Percentiles rank a stretch among this genome's conserved stretches.
Conservation (phyloP, 1,140 invertebrate genomes). For the Euura lappo region DNA sequence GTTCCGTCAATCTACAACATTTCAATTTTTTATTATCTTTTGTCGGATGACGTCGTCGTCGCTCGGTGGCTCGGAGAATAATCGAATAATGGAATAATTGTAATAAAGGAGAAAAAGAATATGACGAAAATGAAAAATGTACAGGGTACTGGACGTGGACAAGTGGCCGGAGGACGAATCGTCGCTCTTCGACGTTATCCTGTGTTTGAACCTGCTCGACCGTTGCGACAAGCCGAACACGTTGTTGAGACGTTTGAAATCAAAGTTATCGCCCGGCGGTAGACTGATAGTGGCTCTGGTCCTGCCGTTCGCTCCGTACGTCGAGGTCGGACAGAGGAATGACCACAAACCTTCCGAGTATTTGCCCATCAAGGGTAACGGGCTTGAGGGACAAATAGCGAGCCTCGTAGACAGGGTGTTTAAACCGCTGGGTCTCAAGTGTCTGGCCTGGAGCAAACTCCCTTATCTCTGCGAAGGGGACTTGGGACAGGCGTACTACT, state of each 20-base stretch:
- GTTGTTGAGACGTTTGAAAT: conserved; percentile 73
- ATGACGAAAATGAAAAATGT: conserved; percentile 38
- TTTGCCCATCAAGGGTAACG: conserved; percentile 70
- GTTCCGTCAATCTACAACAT: too few species aligned
- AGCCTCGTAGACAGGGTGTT: conserved; percentile 76
- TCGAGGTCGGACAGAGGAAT: conserved; percentile 73
- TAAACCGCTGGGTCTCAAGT: conserved; percentile 72
- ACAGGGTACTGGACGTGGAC: conserved; percentile 78
- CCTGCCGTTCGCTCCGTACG: conserved; percentile 88
- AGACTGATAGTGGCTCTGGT: conserved; percentile 83
- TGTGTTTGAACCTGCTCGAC: conserved; percentile 90
- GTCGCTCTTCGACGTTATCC: conserved; percentile 76
- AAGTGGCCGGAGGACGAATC: conserved; percentile 68
- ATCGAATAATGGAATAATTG: too few species aligned
- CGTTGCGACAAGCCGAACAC: conserved; percentile 81
- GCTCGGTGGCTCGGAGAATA: too few species aligned
- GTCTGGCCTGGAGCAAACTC: conserved; percentile 80
- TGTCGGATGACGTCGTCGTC: too few species aligned
- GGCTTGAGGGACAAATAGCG: conserved; percentile 80
- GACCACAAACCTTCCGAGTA: conserved; percentile 78
- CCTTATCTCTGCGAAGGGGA: conserved; percentile 96
- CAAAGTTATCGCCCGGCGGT: conserved; percentile 71
- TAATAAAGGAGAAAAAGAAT: neutral
- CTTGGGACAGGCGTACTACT: conserved; percentile 89
- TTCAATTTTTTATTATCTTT: too few species aligned